Evolutionary conservation across 2,888 invertebrate species (phyloP), one percentile per base, ranked within the genome.

Genomic region (Neoaliturus tenellus): DNA sequence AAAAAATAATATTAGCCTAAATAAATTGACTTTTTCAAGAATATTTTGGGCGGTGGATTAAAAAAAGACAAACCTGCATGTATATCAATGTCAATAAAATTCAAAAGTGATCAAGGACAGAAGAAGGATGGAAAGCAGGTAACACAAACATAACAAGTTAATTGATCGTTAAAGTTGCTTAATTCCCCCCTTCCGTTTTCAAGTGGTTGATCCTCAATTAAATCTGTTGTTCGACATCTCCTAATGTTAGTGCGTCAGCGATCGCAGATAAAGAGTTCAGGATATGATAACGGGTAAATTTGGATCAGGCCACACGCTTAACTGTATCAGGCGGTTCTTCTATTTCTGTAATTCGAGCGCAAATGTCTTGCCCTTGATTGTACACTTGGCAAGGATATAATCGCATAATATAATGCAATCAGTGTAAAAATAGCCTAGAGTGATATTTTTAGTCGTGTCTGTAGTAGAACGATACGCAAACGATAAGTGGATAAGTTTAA

Each of bases 201-300:
- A n/a, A n/a, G n/a, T n/a, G 20, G 51, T 23, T 23, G 23, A 20
- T 23, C 51, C n/a, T n/a, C n/a, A n/a, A n/a, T n/a, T n/a, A n/a
- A n/a, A 3, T 4, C 51, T 51, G 14, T 51, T 1, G 31, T 28
- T 31, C 17, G 14, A 12, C 31, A 14, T 62, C 14, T 8, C 2
- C 10, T 31, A 31, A 62, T 23, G 2, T 10, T 20, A 20, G 51
- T 62, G 31, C 62, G 62, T 62, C 62, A 62, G 4, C 12, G 62
- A 31, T 31, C 3, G 14, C 62, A 14, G 62, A 62, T 62, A 62
- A n/a, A 62, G 1, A 1, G 28, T 62, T 62, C 17, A 55, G 62
- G 62, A 62, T 28, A 14, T 12, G 62, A 62, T 62, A 62, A 62
- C 14, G 62, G 12, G 62, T 62, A 62, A 62, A 62, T 28, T 28